phyloP scores from a whole-genome alignment of 2,888 invertebrate genomes.

The Temnothorax ravouxi region DNA sequence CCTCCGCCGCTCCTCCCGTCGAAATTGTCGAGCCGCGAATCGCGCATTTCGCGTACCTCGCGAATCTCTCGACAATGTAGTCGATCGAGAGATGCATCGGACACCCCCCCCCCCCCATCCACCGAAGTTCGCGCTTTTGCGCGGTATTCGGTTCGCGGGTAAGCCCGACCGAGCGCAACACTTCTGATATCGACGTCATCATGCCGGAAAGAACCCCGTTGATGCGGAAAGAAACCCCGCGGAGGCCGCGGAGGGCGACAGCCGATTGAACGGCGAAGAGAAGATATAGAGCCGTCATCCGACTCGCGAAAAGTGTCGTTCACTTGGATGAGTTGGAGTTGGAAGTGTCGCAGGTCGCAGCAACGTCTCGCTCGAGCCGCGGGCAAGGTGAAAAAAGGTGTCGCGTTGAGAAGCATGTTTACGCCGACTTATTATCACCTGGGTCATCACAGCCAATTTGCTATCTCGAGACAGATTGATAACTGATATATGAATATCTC shows the following conservation, averaged over 20 bases:
- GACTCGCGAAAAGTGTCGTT: not conserved
- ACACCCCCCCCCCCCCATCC: not conserved
- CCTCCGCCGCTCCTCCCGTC: too few relatives aligned
- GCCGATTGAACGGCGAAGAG: not conserved
- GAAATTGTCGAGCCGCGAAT: not conserved
- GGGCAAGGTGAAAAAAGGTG: conserved; percentile 16
- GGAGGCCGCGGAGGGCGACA: not conserved
- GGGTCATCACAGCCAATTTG: too few relatives aligned
- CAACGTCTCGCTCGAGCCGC: not conserved
- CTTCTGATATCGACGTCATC: not conserved
- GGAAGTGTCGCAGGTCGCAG: not conserved
- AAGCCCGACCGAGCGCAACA: not conserved
- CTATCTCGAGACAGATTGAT: too few relatives aligned
- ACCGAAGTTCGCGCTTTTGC: not conserved
- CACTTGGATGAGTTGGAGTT: not conserved
- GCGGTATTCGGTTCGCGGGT: not conserved
- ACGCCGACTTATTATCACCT: not conserved
- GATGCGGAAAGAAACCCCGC: conserved; percentile 11
- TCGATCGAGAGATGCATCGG: conserved; percentile 7
- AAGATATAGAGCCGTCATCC: too few relatives aligned
- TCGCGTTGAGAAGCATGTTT: conserved; percentile 18
- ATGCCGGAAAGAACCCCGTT: not conserved
- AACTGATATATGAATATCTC: too few relatives aligned
- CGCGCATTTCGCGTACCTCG: not conserved
- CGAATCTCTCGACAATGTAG: conserved; percentile 16